Evolutionary conservation across 1,140 invertebrate species (phyloP), one percentile per base, ranked within the genome.

Genomic region (Drosophila sturtevanti): DNA sequence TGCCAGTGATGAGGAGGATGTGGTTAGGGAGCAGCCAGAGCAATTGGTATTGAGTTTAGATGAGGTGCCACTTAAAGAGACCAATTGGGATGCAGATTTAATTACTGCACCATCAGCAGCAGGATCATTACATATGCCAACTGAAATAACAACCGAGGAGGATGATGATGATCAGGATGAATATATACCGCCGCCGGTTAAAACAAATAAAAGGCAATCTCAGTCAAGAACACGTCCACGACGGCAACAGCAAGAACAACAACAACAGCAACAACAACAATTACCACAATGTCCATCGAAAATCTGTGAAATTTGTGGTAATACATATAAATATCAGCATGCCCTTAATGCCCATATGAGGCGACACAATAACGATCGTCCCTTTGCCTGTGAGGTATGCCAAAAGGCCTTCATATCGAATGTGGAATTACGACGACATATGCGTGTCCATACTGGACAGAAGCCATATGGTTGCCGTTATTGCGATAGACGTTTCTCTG

Each of bases 401-500:
- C 79, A 87, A 12, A 89, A 90, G 65, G 89, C 90, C 0, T 92
- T 92, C 76, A 90, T 92, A 16, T 91, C 91, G 1, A 89, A 90
- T 52, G 90, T 92, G n/a, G 91, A 92, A 52, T 37, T 92, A 34
- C 78, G 81, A 4, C 86, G 91, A 0, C 91, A 92, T 37, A 92
- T 92, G 87, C 80, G 90, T 0, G 87, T 90, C 2, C 91, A 92
- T 34, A 92, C 91, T 2, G 91, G 91, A 2, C 81, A 91, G 10
- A 92, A 92, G 74, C 95, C 96, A 0, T 96, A 96, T 91, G 93
- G 94, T 77, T 96, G 96, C 72, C 93, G 94, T 41, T 92, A 95
- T 24, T 96, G 96, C 84, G 93, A 95, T 58, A 92, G 95, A 10
- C 91, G 94, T 9, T 96, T 96, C 90, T 95, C 95, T 0, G 94